Evolutionary conservation across 92 coral and sea anemone species (phyloP).

Genomic region (Umimayanthus kanabou): DNA sequence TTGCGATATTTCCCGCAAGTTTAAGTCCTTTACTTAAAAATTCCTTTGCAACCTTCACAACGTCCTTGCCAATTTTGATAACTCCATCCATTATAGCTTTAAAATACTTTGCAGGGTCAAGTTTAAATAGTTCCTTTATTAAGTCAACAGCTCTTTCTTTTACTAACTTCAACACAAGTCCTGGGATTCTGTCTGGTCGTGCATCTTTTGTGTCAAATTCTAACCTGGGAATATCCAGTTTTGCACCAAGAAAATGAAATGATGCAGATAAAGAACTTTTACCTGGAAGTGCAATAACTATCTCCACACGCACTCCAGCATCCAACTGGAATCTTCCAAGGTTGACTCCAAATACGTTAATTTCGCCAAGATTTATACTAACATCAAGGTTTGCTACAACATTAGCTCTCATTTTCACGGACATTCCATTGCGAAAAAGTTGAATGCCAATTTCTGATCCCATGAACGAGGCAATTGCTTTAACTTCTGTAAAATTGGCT

Average conservation of each 20-base stretch:
- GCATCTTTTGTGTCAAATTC: constrained; percentile 48
- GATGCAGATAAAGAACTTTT: constrained; percentile 48
- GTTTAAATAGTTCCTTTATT: constrained; percentile 38
- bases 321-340: constrained; percentile 54
- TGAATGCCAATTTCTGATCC: constrained; percentile 50
- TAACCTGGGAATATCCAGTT: constrained; percentile 38
- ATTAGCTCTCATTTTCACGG: constrained; percentile 48
- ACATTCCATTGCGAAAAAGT: constrained; percentile 43
- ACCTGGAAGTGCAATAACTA: constrained; percentile 56
- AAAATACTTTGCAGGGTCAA: constrained; percentile 35
- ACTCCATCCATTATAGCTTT: constrained; percentile 60
- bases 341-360: constrained; percentile 43
- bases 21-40: constrained; percentile 46
- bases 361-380: constrained; percentile 51
- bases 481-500: constrained; percentile 28
- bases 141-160: constrained; percentile 46
- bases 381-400: constrained; percentile 34
- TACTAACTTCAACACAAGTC: constrained; percentile 33
- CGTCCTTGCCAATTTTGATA: constrained; percentile 42
- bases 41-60: constrained; percentile 41
- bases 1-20: constrained; percentile 43
- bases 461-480: constrained; percentile 60
- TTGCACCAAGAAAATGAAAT: constrained; percentile 51
- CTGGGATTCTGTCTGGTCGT: constrained; percentile 58
- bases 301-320: constrained; percentile 55